These are phyloP conservation scores for Cepaea nemoralis DNA, from an alignment of 1,140 invertebrate species.

Conservation along the genomic window DNA sequence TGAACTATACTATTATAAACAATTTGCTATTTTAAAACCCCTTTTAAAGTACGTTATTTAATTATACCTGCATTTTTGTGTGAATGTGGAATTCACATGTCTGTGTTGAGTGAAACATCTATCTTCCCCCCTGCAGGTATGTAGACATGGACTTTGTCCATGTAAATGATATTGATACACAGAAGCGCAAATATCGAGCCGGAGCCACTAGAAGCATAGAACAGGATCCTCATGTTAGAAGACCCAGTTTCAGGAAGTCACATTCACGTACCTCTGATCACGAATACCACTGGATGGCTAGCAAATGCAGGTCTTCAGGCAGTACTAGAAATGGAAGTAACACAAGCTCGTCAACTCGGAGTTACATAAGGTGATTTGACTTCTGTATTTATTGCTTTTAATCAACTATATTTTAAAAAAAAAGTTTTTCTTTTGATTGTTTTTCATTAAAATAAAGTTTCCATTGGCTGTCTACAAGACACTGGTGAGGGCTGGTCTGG, in stretches of 20 bases:
- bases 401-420: too few relatives aligned
- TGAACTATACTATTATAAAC: too few relatives aligned
- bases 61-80: too few relatives aligned
- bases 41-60: too few relatives aligned
- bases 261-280: neutral
- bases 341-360: neutral
- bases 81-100: too few relatives aligned
- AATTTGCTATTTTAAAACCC: too few relatives aligned
- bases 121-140: neutral
- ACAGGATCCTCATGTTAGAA: neutral
- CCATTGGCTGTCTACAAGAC: too few relatives aligned
- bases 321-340: neutral
- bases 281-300: neutral
- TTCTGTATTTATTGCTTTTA: too few relatives aligned
- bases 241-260: neutral
- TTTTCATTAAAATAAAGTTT: too few relatives aligned
- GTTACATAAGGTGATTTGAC: slow-evolving; percentile 1
- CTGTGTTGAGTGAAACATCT: too few relatives aligned
- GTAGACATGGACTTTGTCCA: neutral
- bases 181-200: neutral
- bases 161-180: neutral
- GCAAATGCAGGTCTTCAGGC: neutral
- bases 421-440: too few relatives aligned
- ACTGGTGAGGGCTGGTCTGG: too few relatives aligned
- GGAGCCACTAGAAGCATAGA: neutral